These are phyloP conservation scores for Excalfactoria chinensis DNA, from an alignment of 2,113 vertebrate genomes.

Conservation along the genomic window DNA sequence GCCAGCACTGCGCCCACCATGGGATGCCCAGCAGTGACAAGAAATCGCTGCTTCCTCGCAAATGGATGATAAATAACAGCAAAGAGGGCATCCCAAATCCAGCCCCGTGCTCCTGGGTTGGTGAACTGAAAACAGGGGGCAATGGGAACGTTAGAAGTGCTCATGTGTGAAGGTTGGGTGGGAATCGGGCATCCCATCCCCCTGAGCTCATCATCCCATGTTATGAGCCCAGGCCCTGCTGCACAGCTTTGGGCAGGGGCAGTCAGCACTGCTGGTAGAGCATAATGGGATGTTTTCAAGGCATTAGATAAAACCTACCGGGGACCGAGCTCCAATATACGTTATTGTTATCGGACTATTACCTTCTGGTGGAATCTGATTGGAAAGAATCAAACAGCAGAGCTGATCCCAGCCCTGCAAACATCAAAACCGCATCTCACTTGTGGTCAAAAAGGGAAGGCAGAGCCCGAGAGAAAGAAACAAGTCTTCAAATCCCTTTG, in stretches of 20 bases:
- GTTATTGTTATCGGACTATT: neutral
- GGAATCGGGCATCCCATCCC: neutral
- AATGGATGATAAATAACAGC: neutral
- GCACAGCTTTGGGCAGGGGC: neutral
- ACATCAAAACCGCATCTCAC: neutral
- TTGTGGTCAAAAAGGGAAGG: neutral
- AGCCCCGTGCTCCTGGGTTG: neutral
- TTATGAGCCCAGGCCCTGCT: neutral
- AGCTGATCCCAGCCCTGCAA: neutral
- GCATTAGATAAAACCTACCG: neutral
- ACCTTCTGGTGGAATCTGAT: neutral
- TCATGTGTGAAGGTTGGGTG: neutral
- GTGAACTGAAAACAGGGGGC: neutral
- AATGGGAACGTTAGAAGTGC: neutral
- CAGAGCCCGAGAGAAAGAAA: neutral
- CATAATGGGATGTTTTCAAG: neutral
- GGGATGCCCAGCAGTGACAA: neutral
- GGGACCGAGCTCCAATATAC: neutral
- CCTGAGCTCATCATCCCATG: too few species aligned
- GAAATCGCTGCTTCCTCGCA: slow-evolving; percentile 39
- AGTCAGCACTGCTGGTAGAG: fast-evolving
- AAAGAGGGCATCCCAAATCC: neutral
- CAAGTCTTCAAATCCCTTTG: neutral
- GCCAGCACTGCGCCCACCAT: neutral
- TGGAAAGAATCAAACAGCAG: neutral